Evolutionary conservation across 1,140 invertebrate genomes (phyloP).

Genomic region (Procambarus virginalis): DNA sequence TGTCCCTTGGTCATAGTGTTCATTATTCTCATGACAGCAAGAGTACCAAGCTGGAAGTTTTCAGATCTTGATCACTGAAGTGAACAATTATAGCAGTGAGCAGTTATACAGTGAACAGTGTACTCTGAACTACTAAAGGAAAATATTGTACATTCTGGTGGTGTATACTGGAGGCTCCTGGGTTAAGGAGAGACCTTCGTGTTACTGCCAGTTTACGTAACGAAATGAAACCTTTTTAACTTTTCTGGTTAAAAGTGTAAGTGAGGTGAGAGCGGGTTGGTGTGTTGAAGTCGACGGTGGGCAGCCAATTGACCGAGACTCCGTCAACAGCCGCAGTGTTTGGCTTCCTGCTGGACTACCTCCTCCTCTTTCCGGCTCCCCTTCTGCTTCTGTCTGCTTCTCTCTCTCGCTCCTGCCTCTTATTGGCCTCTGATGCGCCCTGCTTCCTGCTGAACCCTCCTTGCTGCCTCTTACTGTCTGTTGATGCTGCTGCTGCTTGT

Average conservation of each 20-base stretch:
- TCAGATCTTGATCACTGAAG: too few relatives aligned
- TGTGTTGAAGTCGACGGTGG: background rate
- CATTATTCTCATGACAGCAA: too few relatives aligned
- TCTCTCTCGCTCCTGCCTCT: background rate
- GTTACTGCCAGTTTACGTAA: background rate
- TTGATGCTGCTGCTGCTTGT: background rate
- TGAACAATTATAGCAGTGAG: too few relatives aligned
- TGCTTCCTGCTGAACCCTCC: background rate
- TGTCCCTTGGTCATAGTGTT: too few relatives aligned
- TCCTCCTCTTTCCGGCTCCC: background rate
- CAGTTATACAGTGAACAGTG: too few relatives aligned
- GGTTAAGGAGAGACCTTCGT: too few relatives aligned
- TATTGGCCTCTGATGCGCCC: background rate
- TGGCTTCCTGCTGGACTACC: conserved; percentile 20
- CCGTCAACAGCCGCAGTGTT: conserved; percentile 38
- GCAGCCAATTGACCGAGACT: conserved; percentile 24
- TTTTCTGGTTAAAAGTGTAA: background rate
- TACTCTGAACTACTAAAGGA: too few relatives aligned
- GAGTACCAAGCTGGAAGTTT: too few relatives aligned
- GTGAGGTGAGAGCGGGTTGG: background rate
- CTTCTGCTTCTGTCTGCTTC: background rate
- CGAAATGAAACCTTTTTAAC: background rate
- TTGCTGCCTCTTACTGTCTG: background rate
- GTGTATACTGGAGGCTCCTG: too few relatives aligned
- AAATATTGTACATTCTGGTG: too few relatives aligned